Evolutionary conservation across 2,797 vertebrate species (phyloP), one percentile per base, ranked within the genome.

Genomic region (Thaleichthys pacificus): DNA sequence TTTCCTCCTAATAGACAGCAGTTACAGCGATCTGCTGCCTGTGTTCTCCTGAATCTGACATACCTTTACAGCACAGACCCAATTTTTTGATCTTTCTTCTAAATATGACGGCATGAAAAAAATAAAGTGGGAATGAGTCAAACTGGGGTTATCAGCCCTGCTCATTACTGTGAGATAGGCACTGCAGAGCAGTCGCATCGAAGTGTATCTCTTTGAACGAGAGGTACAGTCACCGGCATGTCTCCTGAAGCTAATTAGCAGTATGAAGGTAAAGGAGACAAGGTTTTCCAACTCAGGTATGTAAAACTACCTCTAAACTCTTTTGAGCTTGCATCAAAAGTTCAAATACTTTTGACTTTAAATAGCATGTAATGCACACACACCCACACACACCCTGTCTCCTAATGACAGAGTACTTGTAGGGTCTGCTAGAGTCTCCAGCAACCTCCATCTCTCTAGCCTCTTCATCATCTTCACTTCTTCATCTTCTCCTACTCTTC

Each of bases 181-280:
- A 65, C 4, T 19, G 15, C 62, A 58, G 65, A 82, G 70, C 84
- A 85, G 76, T 38, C 26, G 62, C 51, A 47, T 47, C 77, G 66
- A 3, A 38, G 83, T 76, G 66, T 30, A 4, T 63, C 2, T 79
- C 83, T 87, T 84, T 87, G 80, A 85, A 82, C 72, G 79, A 74
- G 64, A 84, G 81, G 79, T 54, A 72, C 84, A 78, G 71, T 85
- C 78, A 77, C 76, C 56, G 71, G 42, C 17, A 14, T 61, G 61
- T 67, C 70, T 77, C 76, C 28, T 26, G 17, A 84, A 83, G 77
- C 82, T 87, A 89, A 92, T 92, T 91, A 90, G 77, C 80, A 77
- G 80, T 77, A 73, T 67, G 73, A 83, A 85, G 79, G 70, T 79
- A 68, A 71, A 75, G 60, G 9, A 62, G 22, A 19, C 47, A 9